Percentiles rank a stretch among this genome's conserved stretches.
phyloP scores from a whole-genome alignment of 2,888 invertebrate genomes.

The Drosophila merina region DNA sequence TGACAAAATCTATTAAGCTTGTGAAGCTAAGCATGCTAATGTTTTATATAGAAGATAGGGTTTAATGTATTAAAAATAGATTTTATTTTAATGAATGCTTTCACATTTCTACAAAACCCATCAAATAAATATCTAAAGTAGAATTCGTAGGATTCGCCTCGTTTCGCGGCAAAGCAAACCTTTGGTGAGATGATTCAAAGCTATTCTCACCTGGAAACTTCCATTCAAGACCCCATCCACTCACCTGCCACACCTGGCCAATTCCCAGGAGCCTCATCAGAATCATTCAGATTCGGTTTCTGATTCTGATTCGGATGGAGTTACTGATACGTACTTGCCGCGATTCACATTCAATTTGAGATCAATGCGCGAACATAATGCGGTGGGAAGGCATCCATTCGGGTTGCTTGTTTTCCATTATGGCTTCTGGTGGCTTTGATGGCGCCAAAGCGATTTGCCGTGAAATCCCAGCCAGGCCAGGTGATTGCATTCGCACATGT shows the following conservation, averaged over 20 bases:
- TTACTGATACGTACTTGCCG: constrained; percentile 32
- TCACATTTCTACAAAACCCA: no score
- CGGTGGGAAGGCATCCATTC: constrained; percentile 8
- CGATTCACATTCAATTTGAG: constrained; percentile 58
- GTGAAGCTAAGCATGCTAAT: no score
- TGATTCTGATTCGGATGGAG: constrained; percentile 7
- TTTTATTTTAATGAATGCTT: no score
- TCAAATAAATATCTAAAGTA: no score
- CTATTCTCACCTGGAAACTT: neutral
- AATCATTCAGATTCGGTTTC: constrained; percentile 1
- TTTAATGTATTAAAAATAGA: no score
- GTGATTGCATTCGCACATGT: constrained; percentile 81
- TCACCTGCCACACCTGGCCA: constrained; percentile 49
- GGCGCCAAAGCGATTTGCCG: constrained; percentile 56
- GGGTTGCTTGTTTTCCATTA: constrained; percentile 42
- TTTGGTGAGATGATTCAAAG: no score
- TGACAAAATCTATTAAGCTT: no score
- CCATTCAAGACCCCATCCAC: constrained; percentile 5
- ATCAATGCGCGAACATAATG: constrained; percentile 53
- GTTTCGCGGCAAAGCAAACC: no score
- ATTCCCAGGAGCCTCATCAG: constrained; percentile 59
- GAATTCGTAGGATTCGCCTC: no score
- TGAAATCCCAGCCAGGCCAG: constrained; percentile 64
- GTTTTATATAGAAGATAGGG: no score
- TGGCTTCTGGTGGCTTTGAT: constrained; percentile 20